Percentiles rank a stretch among this genome's conserved stretches.
phyloP scores from a whole-genome alignment of 2,888 invertebrate species.

The Hyalella azteca region DNA sequence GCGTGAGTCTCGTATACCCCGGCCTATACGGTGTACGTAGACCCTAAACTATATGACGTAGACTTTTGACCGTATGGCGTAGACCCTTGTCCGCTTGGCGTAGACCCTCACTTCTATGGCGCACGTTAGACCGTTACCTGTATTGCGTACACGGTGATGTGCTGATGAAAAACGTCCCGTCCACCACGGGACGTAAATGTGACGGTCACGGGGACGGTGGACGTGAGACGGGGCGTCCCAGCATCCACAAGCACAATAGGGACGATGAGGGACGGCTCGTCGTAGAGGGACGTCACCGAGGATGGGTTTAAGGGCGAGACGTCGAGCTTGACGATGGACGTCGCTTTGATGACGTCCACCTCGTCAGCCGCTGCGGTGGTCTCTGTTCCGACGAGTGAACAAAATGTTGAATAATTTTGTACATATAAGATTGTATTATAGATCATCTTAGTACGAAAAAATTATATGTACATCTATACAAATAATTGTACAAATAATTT shows the following conservation, averaged over 20 bases:
- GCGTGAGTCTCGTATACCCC: no score
- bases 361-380: background rate
- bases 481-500: no score
- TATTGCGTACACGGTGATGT: background rate
- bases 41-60: no score
- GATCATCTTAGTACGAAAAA: no score
- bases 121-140: background rate
- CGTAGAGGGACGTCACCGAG: background rate
- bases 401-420: no score
- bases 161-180: background rate
- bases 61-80: no score
- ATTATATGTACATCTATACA: no score
- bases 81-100: no score
- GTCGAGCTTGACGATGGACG: background rate
- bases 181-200: background rate
- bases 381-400: no score
- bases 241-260: slow-evolving; percentile 5
- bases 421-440: no score
- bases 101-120: background rate
- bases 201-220: background rate
- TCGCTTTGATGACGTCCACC: background rate
- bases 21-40: no score
- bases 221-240: background rate
- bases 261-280: background rate
- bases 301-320: background rate